phyloP scores from a whole-genome alignment of 2,888 invertebrate genomes.

The Sympetrum striolatum region DNA sequence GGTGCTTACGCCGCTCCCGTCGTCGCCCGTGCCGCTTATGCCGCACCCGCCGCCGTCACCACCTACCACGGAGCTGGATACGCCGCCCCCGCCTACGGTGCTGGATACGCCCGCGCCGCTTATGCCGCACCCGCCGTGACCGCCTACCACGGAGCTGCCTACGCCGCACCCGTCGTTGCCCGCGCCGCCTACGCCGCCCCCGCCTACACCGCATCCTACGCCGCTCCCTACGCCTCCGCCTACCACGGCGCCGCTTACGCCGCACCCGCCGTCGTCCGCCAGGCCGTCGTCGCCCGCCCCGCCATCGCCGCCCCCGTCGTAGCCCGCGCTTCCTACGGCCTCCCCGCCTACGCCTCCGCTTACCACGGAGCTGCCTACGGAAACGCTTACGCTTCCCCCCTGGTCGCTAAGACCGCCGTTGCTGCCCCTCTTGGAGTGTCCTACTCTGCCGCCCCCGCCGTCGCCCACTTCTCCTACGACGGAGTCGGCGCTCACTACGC shows the following conservation, averaged over 20 bases:
- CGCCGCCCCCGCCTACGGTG: slow-evolving; percentile 12
- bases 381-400: slow-evolving; percentile 16
- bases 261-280: slow-evolving; percentile 31
- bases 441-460: slow-evolving; percentile 44
- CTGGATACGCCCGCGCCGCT: not conserved
- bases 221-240: slow-evolving; percentile 7
- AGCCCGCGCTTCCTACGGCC: slow-evolving; percentile 35
- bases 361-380: slow-evolving; percentile 34
- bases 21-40: not conserved
- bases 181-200: slow-evolving; percentile 10
- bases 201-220: slow-evolving; percentile 31
- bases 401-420: slow-evolving; percentile 15
- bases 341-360: slow-evolving; percentile 45
- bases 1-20: slow-evolving; percentile 33
- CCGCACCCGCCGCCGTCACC: slow-evolving; percentile 25
- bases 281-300: not conserved
- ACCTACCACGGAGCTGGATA: slow-evolving; percentile 27
- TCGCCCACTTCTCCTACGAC: slow-evolving; percentile 48
- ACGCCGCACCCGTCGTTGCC: slow-evolving; percentile 31
- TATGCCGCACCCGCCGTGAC: slow-evolving; percentile 36
- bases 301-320: slow-evolving; percentile 33
- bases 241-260: slow-evolving; percentile 11
- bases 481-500: slow-evolving; percentile 49
- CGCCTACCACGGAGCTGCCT: slow-evolving; percentile 45
- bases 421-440: slow-evolving; percentile 18